Conservation (phyloP, 2,113 vertebrate genomes). For the Oryzias melastigma region DNA sequence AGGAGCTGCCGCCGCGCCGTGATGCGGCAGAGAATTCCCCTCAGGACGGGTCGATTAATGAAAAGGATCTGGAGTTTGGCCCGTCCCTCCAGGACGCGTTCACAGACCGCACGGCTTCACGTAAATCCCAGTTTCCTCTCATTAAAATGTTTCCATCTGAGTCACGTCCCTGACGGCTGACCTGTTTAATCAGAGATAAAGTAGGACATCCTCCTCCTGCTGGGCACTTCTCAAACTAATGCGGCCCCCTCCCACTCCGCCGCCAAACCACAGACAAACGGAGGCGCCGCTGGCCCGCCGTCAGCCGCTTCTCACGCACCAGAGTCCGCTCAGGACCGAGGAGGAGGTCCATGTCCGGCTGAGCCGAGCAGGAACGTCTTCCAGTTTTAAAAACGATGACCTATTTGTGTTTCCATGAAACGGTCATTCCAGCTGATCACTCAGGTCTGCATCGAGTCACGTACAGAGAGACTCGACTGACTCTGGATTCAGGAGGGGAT, state of each 20-base stretch:
- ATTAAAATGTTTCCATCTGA: constrained; percentile 19
- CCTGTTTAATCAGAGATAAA: constrained; percentile 51
- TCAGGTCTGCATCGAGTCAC: too few species aligned
- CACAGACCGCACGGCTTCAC: too few species aligned
- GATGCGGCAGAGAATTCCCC: constrained; percentile 10
- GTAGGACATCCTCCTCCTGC: constrained; percentile 52
- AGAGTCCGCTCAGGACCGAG: too few species aligned
- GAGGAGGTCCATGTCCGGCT: too few species aligned
- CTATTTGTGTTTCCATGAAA: too few species aligned
- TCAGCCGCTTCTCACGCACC: background rate
- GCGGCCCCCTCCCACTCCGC: constrained; percentile 11
- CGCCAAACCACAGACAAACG: constrained; percentile 11
- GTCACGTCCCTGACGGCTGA: constrained; percentile 45
- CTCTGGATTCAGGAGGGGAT: too few species aligned
- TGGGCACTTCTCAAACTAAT: constrained; percentile 37
- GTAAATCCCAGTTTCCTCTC: too few species aligned
- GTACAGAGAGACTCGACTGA: too few species aligned
- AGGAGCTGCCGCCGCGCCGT: constrained; percentile 7
- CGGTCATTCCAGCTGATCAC: too few species aligned
- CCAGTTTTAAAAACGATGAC: too few species aligned
- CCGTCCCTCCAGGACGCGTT: background rate
- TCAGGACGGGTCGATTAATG: background rate
- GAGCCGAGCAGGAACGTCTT: too few species aligned
- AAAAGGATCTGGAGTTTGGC: background rate
- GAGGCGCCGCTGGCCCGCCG: constrained; percentile 13